phyloP scores from a whole-genome alignment of 2,888 invertebrate species.

The Sarcophaga caerulescens region DNA sequence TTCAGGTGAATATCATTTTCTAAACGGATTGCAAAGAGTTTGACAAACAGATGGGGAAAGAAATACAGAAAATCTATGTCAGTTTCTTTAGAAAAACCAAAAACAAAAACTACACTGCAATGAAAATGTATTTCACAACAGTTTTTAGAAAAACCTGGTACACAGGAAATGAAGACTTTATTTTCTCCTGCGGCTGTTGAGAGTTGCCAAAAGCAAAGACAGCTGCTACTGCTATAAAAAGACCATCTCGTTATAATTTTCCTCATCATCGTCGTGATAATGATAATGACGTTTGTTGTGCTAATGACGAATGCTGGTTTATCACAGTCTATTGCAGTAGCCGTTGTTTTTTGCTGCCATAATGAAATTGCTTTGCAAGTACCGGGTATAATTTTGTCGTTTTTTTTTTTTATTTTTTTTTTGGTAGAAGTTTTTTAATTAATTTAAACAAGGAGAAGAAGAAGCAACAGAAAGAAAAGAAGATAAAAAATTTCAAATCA shows the following conservation, averaged over 20 bases:
- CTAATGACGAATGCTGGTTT: slow-evolving; percentile 26
- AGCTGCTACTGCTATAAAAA: background rate
- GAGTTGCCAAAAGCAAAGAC: too few relatives aligned
- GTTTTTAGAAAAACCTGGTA: too few relatives aligned
- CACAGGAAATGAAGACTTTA: too few relatives aligned
- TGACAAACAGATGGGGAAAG: too few relatives aligned
- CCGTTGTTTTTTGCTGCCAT: background rate
- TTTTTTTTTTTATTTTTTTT: background rate
- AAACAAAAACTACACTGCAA: background rate
- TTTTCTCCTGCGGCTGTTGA: too few relatives aligned
- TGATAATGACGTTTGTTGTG: slow-evolving; percentile 18
- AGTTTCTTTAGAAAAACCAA: slow-evolving; percentile 55
- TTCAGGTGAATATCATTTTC: too few relatives aligned
- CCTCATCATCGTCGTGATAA: background rate
- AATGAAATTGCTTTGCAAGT: background rate
- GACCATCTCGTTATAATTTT: background rate
- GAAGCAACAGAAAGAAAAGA: background rate
- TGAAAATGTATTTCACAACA: too few relatives aligned
- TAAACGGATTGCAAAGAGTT: too few relatives aligned
- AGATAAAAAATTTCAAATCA: background rate
- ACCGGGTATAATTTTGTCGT: background rate
- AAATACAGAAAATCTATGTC: slow-evolving; percentile 56
- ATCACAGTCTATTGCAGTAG: background rate
- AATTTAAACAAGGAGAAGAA: slow-evolving; percentile 17
- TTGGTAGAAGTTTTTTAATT: slow-evolving; percentile 40